phyloP scores from a whole-genome alignment of 1,140 invertebrate genomes.

The Hesperophylax magnus region DNA sequence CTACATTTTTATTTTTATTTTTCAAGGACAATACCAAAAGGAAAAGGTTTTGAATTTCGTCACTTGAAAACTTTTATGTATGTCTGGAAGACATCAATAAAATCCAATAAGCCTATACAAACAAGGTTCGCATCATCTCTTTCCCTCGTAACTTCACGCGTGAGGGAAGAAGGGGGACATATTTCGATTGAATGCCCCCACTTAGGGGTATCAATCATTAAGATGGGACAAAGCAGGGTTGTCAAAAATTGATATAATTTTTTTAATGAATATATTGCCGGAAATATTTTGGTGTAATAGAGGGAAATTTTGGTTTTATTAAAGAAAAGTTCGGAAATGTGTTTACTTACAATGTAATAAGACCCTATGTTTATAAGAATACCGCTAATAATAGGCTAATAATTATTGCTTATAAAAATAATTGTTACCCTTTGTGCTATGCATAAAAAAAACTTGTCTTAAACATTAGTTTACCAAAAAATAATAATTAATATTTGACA shows the following conservation, averaged over 20 bases:
- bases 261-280: background rate
- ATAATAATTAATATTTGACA: too few relatives aligned
- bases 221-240: background rate
- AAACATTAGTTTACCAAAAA: too few relatives aligned
- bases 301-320: too few relatives aligned
- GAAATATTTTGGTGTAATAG: too few relatives aligned
- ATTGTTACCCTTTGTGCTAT: too few relatives aligned
- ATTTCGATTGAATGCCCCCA: conserved; percentile 3
- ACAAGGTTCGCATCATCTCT: conserved; percentile 9
- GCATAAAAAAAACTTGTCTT: too few relatives aligned
- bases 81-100: conserved; percentile 4
- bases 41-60: conserved; percentile 13
- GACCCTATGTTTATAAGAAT: too few relatives aligned
- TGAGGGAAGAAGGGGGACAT: conserved; percentile 1
- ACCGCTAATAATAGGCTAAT: too few relatives aligned
- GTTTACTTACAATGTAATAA: too few relatives aligned
- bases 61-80: background rate
- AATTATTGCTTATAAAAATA: too few relatives aligned
- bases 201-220: conserved; percentile 18
- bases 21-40: background rate
- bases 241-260: background rate
- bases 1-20: too few relatives aligned
- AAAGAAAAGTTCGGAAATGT: too few relatives aligned
- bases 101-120: conserved; percentile 27
- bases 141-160: conserved; percentile 1